Conservation (phyloP, 2,888 invertebrate species). For the Rhagium mordax region DNA sequence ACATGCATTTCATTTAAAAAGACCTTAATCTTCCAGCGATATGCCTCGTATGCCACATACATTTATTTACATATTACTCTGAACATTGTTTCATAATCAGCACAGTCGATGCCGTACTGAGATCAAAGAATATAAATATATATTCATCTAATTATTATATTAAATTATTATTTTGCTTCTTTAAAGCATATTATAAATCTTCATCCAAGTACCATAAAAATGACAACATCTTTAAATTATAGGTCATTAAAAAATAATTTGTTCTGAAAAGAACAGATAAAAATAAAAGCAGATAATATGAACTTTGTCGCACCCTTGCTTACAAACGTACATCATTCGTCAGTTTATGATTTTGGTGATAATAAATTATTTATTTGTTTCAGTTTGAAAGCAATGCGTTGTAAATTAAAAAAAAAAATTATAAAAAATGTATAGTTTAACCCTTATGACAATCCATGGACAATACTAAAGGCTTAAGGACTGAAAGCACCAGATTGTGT, state of each 20-base stretch:
- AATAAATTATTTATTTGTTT: constrained; percentile 19
- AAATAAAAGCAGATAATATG: background rate
- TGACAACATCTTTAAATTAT: background rate
- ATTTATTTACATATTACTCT: too few species aligned
- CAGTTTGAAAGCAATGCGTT: background rate
- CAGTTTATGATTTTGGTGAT: background rate
- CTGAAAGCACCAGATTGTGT: background rate
- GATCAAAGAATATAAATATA: too few species aligned
- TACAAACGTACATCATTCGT: background rate
- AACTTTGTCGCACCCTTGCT: background rate
- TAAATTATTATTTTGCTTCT: background rate
- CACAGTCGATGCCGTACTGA: too few species aligned
- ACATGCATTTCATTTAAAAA: too few species aligned
- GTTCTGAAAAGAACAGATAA: background rate
- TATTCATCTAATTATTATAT: too few species aligned
- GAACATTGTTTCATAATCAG: too few species aligned
- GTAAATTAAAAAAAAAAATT: background rate
- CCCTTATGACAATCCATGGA: background rate
- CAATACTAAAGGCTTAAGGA: background rate
- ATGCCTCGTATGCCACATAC: too few species aligned
- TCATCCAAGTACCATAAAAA: background rate
- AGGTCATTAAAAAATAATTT: background rate
- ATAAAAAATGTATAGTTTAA: background rate
- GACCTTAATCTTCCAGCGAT: too few species aligned
- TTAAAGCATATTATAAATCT: background rate